Conservation (phyloP, 2,797 vertebrate species). For the Naso thynnoides region DNA sequence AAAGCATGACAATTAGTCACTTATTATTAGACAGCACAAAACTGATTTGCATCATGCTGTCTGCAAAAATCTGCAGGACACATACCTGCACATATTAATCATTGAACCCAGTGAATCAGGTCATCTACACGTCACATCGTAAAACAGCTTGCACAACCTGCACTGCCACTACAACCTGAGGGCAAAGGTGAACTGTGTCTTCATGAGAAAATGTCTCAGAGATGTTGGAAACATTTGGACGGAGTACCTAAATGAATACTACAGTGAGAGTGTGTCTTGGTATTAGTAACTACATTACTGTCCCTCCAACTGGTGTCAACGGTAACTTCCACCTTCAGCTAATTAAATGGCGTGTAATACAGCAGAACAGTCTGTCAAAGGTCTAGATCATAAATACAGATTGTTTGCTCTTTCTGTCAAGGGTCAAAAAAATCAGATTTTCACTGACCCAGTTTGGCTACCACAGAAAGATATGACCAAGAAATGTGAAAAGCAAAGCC, state of each 20-base stretch:
- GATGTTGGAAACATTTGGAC: not conserved
- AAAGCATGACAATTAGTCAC: not conserved
- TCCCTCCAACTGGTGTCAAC: not conserved
- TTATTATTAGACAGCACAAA: not conserved
- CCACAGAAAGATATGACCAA: not conserved
- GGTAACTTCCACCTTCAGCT: not conserved
- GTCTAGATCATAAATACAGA: not conserved
- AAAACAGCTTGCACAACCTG: not conserved
- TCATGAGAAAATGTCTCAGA: rapidly evolving
- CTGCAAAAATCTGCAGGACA: not conserved
- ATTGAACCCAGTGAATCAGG: not conserved
- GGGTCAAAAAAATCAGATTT: not conserved
- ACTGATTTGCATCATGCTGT: not conserved
- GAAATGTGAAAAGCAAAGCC: not conserved
- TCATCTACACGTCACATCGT: not conserved
- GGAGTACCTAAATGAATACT: not conserved
- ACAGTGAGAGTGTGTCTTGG: not conserved
- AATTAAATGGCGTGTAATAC: not conserved
- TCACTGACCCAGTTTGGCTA: not conserved
- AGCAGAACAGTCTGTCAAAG: not conserved
- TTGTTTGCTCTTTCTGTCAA: not conserved
- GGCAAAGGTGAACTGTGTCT: not conserved
- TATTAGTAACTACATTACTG: too few relatives aligned
- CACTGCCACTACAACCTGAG: not conserved
- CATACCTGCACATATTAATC: not conserved